Percentiles rank a stretch among this genome's conserved stretches.
Evolutionary conservation across 2,888 invertebrate genomes (phyloP).

Genomic region (Euspilapteryx auroguttella): DNA sequence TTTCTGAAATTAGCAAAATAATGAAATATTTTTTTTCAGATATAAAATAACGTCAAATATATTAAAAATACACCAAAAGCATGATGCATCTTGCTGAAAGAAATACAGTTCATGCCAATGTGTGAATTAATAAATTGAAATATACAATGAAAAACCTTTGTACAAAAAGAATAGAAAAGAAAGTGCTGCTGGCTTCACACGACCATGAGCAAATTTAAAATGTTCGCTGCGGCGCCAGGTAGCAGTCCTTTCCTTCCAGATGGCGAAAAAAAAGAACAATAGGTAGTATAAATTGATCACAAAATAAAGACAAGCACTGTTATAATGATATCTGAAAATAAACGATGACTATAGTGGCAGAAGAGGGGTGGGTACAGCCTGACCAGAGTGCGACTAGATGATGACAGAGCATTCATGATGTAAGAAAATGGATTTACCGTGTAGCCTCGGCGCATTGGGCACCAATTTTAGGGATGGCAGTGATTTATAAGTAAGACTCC

Average conservation of each 20-base stretch:
- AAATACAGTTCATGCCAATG: conserved; percentile 47
- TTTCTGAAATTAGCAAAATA: neutral
- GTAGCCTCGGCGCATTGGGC: conserved; percentile 50
- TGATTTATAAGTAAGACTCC: too few species aligned
- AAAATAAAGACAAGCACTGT: too few species aligned
- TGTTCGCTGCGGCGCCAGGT: too few species aligned
- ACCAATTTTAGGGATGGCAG: conserved; percentile 41
- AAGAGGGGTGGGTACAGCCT: conserved; percentile 46
- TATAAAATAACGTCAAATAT: too few species aligned
- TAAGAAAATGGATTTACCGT: conserved; percentile 60
- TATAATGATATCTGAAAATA: conserved; percentile 24
- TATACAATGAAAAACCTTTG: conserved; percentile 17
- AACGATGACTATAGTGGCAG: conserved; percentile 10
- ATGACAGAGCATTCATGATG: conserved; percentile 59
- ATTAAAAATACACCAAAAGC: conserved; percentile 45
- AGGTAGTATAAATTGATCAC: conserved; percentile 24
- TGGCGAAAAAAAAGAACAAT: conserved; percentile 20
- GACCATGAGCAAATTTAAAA: too few species aligned
- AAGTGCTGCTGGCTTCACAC: too few species aligned
- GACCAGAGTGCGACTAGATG: conserved; percentile 48
- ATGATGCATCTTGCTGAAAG: conserved; percentile 49
- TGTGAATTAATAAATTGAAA: conserved; percentile 18
- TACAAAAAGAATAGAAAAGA: conserved; percentile 28
- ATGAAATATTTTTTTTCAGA: too few species aligned
- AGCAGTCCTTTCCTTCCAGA: too few species aligned